Evolutionary conservation across 2,888 invertebrate genomes (phyloP).

Genomic region (Cenopis cana): DNA sequence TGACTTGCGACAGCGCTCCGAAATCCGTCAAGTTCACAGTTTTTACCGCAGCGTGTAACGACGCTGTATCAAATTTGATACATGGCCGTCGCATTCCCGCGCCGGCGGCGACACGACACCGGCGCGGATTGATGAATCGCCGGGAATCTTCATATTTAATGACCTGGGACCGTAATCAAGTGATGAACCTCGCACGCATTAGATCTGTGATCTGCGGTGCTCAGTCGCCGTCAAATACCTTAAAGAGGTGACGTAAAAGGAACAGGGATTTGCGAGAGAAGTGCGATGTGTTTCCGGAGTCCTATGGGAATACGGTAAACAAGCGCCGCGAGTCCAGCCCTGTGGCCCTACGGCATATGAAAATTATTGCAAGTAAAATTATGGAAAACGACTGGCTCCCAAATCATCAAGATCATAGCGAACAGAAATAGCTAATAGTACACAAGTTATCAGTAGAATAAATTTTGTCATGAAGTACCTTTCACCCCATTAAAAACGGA

Average conservation of each 20-base stretch:
- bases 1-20: slow-evolving; percentile 51
- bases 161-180: slow-evolving; percentile 10
- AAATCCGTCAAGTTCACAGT: slow-evolving; percentile 65
- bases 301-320: too few species aligned
- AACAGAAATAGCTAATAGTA: too few species aligned
- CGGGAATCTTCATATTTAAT: background rate
- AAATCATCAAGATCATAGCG: too few species aligned
- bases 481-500: background rate
- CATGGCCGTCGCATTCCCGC: slow-evolving; percentile 64
- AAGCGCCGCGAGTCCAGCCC: too few species aligned
- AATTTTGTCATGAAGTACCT: background rate
- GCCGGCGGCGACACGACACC: slow-evolving; percentile 49
- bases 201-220: slow-evolving; percentile 16
- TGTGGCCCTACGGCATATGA: too few species aligned
- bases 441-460: background rate
- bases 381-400: too few species aligned
- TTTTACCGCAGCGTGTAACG: slow-evolving; percentile 66
- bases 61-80: slow-evolving; percentile 75
- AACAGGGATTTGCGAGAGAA: too few species aligned
- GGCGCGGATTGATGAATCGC: slow-evolving; percentile 35
- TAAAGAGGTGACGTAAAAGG: background rate
- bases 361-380: too few species aligned
- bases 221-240: background rate
- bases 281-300: too few species aligned
- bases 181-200: slow-evolving; percentile 17